Evolutionary conservation across 1,140 invertebrate species (phyloP).

Genomic region (Eupristina koningsbergeri): DNA sequence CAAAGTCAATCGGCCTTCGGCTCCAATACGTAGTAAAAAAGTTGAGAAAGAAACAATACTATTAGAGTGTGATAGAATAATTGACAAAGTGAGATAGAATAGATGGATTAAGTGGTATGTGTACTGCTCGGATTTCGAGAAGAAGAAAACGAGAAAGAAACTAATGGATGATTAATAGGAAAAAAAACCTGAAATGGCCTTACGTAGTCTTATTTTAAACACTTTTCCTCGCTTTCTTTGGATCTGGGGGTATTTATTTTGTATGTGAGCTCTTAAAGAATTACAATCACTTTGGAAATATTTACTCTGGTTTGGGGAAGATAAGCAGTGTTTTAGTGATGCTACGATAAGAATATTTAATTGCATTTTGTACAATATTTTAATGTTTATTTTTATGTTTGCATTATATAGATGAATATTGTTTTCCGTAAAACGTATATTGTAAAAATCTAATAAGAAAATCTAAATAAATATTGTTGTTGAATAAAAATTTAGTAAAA

Average conservation of each 20-base stretch:
- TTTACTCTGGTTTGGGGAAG: background rate
- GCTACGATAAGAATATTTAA: background rate
- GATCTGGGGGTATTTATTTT: background rate
- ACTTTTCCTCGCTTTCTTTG: background rate
- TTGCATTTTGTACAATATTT: background rate
- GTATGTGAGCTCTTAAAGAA: background rate
- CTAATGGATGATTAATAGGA: slow-evolving; percentile 9
- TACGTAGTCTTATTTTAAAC: background rate
- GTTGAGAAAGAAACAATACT: background rate
- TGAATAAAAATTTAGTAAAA: background rate
- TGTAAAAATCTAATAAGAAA: background rate
- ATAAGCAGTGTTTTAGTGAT: background rate
- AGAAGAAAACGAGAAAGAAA: background rate
- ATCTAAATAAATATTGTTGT: background rate
- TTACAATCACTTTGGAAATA: background rate
- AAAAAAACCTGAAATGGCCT: background rate
- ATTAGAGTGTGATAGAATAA: background rate
- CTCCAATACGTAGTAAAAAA: background rate
- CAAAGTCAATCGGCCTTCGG: slow-evolving; percentile 28
- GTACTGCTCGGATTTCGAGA: background rate
- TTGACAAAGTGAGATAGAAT: background rate
- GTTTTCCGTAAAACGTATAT: too few relatives aligned
- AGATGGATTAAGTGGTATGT: background rate
- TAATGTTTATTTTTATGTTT: background rate
- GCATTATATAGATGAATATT: too few relatives aligned